Evolutionary conservation across 2,888 invertebrate genomes (phyloP), one percentile per base, ranked within the genome.

Genomic region (Lathronympha strigana): DNA sequence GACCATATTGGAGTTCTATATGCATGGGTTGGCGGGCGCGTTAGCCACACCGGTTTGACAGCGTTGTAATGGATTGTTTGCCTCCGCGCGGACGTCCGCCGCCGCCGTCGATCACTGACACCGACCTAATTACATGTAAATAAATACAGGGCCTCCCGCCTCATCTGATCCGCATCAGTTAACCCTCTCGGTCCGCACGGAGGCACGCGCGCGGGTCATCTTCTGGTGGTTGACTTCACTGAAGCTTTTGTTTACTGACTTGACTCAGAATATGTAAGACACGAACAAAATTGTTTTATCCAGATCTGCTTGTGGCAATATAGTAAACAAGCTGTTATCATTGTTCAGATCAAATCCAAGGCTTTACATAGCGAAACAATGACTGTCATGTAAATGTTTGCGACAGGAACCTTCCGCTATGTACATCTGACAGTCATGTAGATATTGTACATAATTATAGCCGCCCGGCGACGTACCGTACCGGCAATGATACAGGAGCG

Each of bases 81-180:
- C 84, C 81, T 82, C 80, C 76, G 75, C 80, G 78, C 83, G 85
- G 83, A 85, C 83, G 81, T 83, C 81, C 80, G 82, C 76, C 75
- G 73, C 76, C 80, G 78, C 72, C 85, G 88, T 88, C 87, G 83
- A 87, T 88, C 88, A 88, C 85, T 82, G 84, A 81, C 84, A 81
- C 76, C 81, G 82, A 83, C 84, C 86, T 90, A 87, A 90, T 90
- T 89, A 90, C 85, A 88, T 88, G 87, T 86, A 88, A 89, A 88
- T 88, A 88, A 87, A 88, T 88, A 86, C 86, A 79, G 81, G 73
- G 63, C 70, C 71, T 63, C 64, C 67, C 73, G 76, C 73, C 73
- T 73, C 76, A 74, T 76, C 74, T 74, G 75, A 76, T 73, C 75
- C 69, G 75, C 71, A 70, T 72, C 73, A 74, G 74, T 78, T 77